Base-by-base conservation (phyloP, 1,140 invertebrate species). In the Ips typographus region DNA sequence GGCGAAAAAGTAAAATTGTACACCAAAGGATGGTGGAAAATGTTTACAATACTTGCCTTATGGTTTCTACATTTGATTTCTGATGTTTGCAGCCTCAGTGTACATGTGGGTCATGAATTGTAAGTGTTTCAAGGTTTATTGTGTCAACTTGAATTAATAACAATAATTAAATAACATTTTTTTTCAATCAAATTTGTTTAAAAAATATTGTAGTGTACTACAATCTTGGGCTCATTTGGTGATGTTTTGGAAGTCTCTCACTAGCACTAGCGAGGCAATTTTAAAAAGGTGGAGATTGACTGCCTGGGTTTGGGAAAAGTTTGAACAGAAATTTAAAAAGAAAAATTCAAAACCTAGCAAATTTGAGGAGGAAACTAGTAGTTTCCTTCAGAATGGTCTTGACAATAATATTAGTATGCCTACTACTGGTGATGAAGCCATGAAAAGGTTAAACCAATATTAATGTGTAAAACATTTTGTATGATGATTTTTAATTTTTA, bases 371-470 rank as follows among this genome's bases (percentile, higher is more conserved):
- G 71, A 70, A 66, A 47, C 56, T 40, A 66, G 68, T 39, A 70
- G 65, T 58, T 72, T 83, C 82, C 73, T 71, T 70, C 76, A 67
- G 42, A 83, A 83, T 44, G 90, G 90, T 57, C 81, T 93, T 7
- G 88, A 92, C 70, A 81, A 86, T 71, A 95, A 94, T 79, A 94
- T 95, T 75, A 85, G 88, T 37, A 82, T 97, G 75, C 94, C 94
- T 0, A 88, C 90, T 37, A 96, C 93, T 58, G 94, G 94, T 41
- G 94, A 96, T 76, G 95, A 96, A 82, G 94, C 95, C 65, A 95
- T 97, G 91, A 94, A 93, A 80, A 85, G 94, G 78, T 70, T 40
- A 42, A 44, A 51, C 47, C 5, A 3, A 7, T 6, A 39, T 39
- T 43, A 55, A 55, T 3, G 44, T 49, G 44, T 49, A 49, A 49